These are phyloP conservation scores for Drosophila elegans DNA, from an alignment of 1,140 invertebrate genomes.

Conservation along the genomic window DNA sequence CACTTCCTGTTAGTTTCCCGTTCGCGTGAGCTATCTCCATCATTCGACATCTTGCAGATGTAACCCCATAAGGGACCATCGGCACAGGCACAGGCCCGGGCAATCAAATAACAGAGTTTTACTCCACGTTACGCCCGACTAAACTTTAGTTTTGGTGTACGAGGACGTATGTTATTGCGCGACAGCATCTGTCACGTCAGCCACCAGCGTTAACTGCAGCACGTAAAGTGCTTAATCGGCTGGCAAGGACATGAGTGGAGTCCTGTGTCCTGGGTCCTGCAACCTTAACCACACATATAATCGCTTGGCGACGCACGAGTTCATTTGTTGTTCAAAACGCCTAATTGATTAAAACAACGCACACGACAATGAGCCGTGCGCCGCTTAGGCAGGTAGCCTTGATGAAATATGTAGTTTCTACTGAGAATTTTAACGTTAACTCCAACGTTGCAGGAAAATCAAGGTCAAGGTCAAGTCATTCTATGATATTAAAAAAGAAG, in stretches of 20 bases:
- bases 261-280: background rate
- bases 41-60: slow-evolving; percentile 9
- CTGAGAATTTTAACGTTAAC: background rate
- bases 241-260: slow-evolving; percentile 46
- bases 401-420: background rate
- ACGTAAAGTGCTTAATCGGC: slow-evolving; percentile 70
- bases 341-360: slow-evolving; percentile 70
- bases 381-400: background rate
- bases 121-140: slow-evolving; percentile 15
- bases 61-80: background rate
- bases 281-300: slow-evolving; percentile 7
- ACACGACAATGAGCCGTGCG: background rate
- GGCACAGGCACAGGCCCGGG: slow-evolving; percentile 27
- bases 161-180: slow-evolving; percentile 22
- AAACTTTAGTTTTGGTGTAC: slow-evolving; percentile 50
- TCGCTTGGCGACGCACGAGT: slow-evolving; percentile 61
- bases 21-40: slow-evolving; percentile 3
- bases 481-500: too few species aligned
- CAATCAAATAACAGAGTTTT: slow-evolving; percentile 74
- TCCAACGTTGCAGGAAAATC: too few species aligned
- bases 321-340: slow-evolving; percentile 52
- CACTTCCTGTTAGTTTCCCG: slow-evolving; percentile 6
- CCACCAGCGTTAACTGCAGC: slow-evolving; percentile 58
- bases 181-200: slow-evolving; percentile 34
- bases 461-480: too few species aligned